Evolutionary conservation across 1,140 invertebrate species (phyloP), one percentile per base, ranked within the genome.

Genomic region (Plectus sambesii): DNA sequence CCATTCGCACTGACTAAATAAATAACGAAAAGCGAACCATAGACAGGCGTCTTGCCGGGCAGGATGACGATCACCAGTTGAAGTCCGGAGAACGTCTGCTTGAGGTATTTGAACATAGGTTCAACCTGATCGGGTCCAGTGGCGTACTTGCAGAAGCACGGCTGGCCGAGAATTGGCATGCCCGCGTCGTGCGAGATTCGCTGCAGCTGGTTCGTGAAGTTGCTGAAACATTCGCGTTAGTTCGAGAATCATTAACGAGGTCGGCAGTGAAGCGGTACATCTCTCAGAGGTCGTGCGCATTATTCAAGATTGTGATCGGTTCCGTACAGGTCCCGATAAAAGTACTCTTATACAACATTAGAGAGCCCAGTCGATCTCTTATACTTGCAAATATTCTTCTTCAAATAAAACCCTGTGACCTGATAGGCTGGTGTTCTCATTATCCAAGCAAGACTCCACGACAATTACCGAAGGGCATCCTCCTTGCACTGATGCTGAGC

Each of bases 101-200:
- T 97, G 53, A 97, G 76, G 73, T 96, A 97, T 59, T 88, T 81
- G 70, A 97, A 97, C 90, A 97, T 96, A 2, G 92, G 92, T 71
- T 97, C 90, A 45, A 97, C 92, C 73, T 97, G 88, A 76, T 97
- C 90, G 0, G 89, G 87, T 5, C 90, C 90, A 1, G 87, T 94
- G 2, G 92, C 92, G 71, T 97, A 97, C 77, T 97, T 97, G 70
- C 89, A 94, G 73, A 96, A 96, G 68, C 88, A 93, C 1, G 89
- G 89, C 61, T 77, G 76, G 2, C 88, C 88, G 56, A 93, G 84
- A 29, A 96, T 96, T 0, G 89, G 89, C 90, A 96, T 96, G 24
- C 92, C 92, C 35, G 92, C 92, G 73, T 97, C 92, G 68, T 90
- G 96, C 45, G 86, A 90, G 60, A 97, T 97, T 70, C 92, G 90